Conservation (phyloP, 2,888 invertebrate genomes). For the Ommatoiulus sabulosus region DNA sequence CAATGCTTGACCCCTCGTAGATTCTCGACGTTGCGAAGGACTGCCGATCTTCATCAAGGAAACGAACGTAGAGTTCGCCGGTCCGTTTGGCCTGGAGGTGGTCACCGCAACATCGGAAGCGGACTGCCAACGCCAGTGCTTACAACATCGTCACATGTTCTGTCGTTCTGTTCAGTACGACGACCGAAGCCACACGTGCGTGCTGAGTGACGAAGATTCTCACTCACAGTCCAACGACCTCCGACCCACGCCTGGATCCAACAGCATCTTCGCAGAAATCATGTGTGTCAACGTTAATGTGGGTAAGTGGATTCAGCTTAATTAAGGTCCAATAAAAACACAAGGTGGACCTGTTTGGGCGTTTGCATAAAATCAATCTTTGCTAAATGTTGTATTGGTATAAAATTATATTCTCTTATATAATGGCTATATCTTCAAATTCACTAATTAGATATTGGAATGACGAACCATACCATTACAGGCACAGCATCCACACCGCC, state of each 20-base stretch:
- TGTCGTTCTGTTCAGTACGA: constrained; percentile 92
- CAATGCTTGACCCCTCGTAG: constrained; percentile 69
- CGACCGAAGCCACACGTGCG: constrained; percentile 85
- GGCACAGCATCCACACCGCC: constrained; percentile 69
- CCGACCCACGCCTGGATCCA: constrained; percentile 67
- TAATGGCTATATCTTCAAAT: no score
- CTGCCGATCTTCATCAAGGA: constrained; percentile 89
- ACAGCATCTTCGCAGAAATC: constrained; percentile 82
- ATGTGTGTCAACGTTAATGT: constrained; percentile 82
- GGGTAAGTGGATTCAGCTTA: constrained; percentile 74
- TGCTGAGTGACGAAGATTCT: constrained; percentile 91
- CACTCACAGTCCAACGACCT: constrained; percentile 90
- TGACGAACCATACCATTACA: neutral
- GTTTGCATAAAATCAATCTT: no score
- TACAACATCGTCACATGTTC: constrained; percentile 72
- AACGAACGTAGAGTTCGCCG: constrained; percentile 86
- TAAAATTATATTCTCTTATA: no score
- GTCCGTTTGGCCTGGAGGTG: constrained; percentile 89
- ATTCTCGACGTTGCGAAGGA: constrained; percentile 87
- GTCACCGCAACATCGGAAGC: constrained; percentile 87
- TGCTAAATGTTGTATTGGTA: no score
- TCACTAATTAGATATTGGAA: no score
- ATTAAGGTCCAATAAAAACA: no score
- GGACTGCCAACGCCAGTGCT: constrained; percentile 89
- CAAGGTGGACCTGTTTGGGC: no score